Evolutionary conservation across 1,140 invertebrate genomes (phyloP).

Genomic region (Aphidius gifuensis): DNA sequence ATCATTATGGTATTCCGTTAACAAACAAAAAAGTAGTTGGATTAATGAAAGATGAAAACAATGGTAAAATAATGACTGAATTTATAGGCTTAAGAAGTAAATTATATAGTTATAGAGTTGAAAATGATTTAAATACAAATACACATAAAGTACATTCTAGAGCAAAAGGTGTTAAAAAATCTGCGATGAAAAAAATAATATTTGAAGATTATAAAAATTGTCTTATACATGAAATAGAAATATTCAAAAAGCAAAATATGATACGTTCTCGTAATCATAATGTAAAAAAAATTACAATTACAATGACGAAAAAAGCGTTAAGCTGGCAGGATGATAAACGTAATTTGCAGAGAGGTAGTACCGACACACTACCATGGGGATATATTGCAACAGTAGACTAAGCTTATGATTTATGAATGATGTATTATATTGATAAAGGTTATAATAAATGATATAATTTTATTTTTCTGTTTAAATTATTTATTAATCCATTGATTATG

Average conservation of each 20-base stretch:
- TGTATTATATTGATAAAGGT: too few species aligned
- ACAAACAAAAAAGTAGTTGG: slow-evolving; percentile 31
- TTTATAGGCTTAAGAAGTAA: slow-evolving; percentile 49
- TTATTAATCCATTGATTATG: slow-evolving; percentile 4
- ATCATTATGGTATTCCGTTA: slow-evolving; percentile 34
- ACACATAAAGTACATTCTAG: neutral
- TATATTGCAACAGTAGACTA: neutral
- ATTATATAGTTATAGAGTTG: slow-evolving; percentile 37
- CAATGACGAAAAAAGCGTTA: slow-evolving; percentile 27
- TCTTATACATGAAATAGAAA: slow-evolving; percentile 22
- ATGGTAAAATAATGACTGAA: slow-evolving; percentile 41
- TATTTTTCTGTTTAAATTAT: too few species aligned
- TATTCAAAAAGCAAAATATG: slow-evolving; percentile 12
- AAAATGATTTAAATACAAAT: slow-evolving; percentile 2
- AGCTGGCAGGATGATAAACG: neutral
- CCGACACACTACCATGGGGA: slow-evolving; percentile 4
- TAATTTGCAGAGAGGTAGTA: neutral
- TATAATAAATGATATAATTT: neutral
- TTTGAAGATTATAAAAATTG: slow-evolving; percentile 31
- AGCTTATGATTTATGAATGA: too few species aligned
- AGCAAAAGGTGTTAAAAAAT: slow-evolving; percentile 31
- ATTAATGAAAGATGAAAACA: slow-evolving; percentile 50
- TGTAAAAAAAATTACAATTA: slow-evolving; percentile 22
- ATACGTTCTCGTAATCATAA: slow-evolving; percentile 27
- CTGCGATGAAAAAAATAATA: slow-evolving; percentile 18